Base-by-base conservation (phyloP, 2,797 vertebrate genomes). In the Mormyrops boulengeri region DNA sequence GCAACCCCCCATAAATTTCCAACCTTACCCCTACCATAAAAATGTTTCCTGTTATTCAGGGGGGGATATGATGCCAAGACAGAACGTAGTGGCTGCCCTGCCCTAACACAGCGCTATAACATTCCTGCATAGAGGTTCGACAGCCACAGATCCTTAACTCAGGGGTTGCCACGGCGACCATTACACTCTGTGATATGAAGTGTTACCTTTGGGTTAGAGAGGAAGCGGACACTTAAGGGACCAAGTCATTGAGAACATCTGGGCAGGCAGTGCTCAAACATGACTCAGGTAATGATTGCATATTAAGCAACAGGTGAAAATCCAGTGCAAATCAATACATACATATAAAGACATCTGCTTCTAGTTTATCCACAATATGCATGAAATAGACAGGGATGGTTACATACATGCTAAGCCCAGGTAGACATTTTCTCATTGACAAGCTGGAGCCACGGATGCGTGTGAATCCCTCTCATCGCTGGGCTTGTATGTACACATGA, bases 301-400 rank as follows among this genome's bases (percentile, higher is more conserved):
- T 87, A 89, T 87, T 53, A 89, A 89, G 85, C 85, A 73, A 87
- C 73, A 89, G 69, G 89, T 89, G 89, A 85, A 87, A 87, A 55
- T 89, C 44, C 85, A 89, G 89, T 89, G 89, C 85, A 89, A 89
- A 89, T 87, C 85, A 89, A 89, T 89, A 89, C 85, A 87, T 69
- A 87, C 66, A 87, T 87, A 77, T 52, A 77, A 87, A 50, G 85
- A 77, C 60, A 89, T 55, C 62, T 87, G 80, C 19, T 55, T 66
- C 30, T 89, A 87, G 9, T 77, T 69, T 66, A 34, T 89, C 53
- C 62, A 88, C 44, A 73, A 89, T 50, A 87, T 66, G 53, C 50
- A n/a, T 87, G 84, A 87, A 87, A 85, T 19, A 38, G 62, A 34
- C 60, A 80, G 17, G 38, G 73, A 73, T 60, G 17, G 30, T 38